Percentiles rank a stretch among this genome's conserved stretches.
Evolutionary conservation across 2,113 vertebrate genomes (phyloP).

Genomic region (Microcebus griseorufus): DNA sequence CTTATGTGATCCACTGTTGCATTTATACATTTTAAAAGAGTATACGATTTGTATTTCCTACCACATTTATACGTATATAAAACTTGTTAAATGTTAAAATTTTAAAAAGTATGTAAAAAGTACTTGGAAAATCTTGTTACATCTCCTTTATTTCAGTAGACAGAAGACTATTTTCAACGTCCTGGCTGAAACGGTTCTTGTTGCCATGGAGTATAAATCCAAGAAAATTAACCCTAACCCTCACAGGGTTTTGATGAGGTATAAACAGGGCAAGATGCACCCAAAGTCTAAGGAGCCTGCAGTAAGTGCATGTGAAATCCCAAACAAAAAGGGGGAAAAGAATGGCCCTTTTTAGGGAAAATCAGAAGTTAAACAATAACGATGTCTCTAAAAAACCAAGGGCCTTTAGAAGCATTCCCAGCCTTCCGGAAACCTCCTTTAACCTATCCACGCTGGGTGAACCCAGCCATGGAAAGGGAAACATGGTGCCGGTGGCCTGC

Average conservation of each 20-base stretch:
- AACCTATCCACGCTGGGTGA: not conserved
- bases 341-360: not conserved
- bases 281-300: not conserved
- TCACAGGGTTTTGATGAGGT: not conserved
- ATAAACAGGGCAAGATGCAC: not conserved
- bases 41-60: not conserved
- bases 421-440: not conserved
- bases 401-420: not conserved
- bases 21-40: constrained; percentile 36
- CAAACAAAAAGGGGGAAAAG: not conserved
- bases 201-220: constrained; percentile 36
- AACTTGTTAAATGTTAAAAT: constrained; percentile 45
- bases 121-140: constrained; percentile 38
- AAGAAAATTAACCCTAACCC: too few species aligned
- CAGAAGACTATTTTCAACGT: constrained; percentile 52
- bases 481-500: not conserved
- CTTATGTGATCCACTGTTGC: not conserved
- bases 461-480: not conserved
- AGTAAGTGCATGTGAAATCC: not conserved
- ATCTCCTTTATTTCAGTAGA: constrained; percentile 64
- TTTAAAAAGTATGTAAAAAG: constrained; percentile 20
- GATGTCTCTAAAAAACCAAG: not conserved
- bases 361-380: not conserved
- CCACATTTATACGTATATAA: constrained; percentile 29
- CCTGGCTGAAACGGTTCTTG: constrained; percentile 55